Evolutionary conservation across 1,140 invertebrate genomes (phyloP), one percentile per base, ranked within the genome.

Genomic region (Goniozus legneri): DNA sequence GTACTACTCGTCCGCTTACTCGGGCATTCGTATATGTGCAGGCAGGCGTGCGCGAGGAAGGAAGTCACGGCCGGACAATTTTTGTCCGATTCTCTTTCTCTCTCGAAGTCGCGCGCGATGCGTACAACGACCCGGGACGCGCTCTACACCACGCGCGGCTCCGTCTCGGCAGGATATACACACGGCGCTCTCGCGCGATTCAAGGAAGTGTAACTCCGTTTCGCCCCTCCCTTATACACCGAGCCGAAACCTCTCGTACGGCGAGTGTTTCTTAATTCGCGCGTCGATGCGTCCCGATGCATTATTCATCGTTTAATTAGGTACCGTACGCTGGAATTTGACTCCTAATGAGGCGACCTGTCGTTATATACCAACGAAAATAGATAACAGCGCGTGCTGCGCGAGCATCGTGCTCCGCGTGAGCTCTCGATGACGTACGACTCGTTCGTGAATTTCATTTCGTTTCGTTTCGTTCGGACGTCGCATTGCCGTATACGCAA

Each of bases 221-320:
- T 62, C 54, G 52, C 41, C 34, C 57, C 55, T 53, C 62, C 57
- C 57, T 63, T 48, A 60, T n/a, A n/a, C n/a, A n/a, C n/a, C n/a
- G n/a, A n/a, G n/a, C n/a, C n/a, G n/a, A n/a, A n/a, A n/a, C n/a
- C n/a, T n/a, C n/a, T n/a, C n/a, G n/a, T n/a, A n/a, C n/a, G n/a
- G n/a, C n/a, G 58, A 53, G 51, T 55, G 60, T 50, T 54, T 66
- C n/a, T 54, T 64, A 67, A 67, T 67, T n/a, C n/a, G n/a, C 60
- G 59, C 52, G 54, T 47, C 56, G 56, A 62, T 62, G 53, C 50
- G 24, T 27, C 56, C 60, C 56, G n/a, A 57, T 67, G 55, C 60
- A 66, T 71, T 67, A 67, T 69, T 71, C 64, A 69, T 65, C 47
- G 44, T 58, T 64, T 54, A 65, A 71, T 71, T 67, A 63, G 60